Base-by-base conservation (phyloP, 2,888 invertebrate genomes). In the Chelonus formosanus region DNA sequence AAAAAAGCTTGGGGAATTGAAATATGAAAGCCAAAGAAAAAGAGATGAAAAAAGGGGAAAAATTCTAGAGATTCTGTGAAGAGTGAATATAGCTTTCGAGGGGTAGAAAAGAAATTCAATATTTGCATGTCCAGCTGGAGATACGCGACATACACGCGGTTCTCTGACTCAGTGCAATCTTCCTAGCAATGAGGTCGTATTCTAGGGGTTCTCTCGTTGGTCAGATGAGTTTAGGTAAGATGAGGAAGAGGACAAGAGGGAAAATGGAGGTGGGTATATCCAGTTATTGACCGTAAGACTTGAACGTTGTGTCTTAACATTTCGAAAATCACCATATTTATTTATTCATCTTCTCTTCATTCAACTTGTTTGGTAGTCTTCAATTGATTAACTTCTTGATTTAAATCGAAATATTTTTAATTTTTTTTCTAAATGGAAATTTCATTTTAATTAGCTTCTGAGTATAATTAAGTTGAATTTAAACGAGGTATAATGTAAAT, bases 271-370 rank as follows among this genome's bases (percentile, higher is more conserved):
- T 70, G 75, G 73, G 71, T 76, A 75, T 80, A 84, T 83, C 83
- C 83, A 81, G 81, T 80, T 84, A 84, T 84, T 83, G 84, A 84
- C 82, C 83, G 83, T 76, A 73, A 75, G 73, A 67, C 70, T 55
- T 62, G 67, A 63, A 59, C 43, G 4, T 32, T 52, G 8, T 52
- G 34, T 52, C 50, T 64, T 54, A 40, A 35, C 54, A 58, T 32
- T 61, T 52, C 8, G 32, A 32, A 52, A 32, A 8, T 3, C 52
- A 31, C 8, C 52, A 52, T 31, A 32, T 32, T 52, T 31, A 5
- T 8, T 32, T 52, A 34, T n/a, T 20, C 6, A 20, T 48, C 10
- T 48, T 48, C n/a, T 48, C 31, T 10, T 8, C 5, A 5, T 52
- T 52, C 34, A 20, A 20, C 20, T 20, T 20, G 20, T 20, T 20